These are phyloP conservation scores for Magallana gigas DNA, from an alignment of 1,140 invertebrate genomes.

Conservation along the genomic window DNA sequence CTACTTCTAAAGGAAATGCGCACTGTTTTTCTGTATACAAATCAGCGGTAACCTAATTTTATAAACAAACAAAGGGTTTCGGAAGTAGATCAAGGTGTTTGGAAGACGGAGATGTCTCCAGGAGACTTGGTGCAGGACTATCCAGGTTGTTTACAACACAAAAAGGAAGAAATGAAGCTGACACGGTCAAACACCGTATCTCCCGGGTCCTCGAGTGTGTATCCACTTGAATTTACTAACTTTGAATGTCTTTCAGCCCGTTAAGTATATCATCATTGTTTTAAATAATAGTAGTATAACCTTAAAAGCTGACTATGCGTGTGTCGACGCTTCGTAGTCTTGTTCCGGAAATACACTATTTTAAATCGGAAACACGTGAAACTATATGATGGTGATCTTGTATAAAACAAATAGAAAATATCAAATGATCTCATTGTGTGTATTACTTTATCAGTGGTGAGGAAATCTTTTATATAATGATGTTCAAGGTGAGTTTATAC, in stretches of 20 bases:
- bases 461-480: neutral
- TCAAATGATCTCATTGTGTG: neutral
- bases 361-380: conserved; percentile 11
- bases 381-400: neutral
- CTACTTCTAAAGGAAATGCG: no score
- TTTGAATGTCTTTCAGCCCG: neutral
- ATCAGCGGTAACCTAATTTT: no score
- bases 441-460: neutral
- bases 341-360: neutral
- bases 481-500: neutral
- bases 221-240: neutral
- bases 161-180: conserved; percentile 4
- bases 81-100: neutral
- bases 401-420: no score
- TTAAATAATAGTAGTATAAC: neutral
- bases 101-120: neutral
- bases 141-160: neutral
- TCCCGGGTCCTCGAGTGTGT: neutral
- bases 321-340: neutral
- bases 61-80: neutral
- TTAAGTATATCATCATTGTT: neutral
- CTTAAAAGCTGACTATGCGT: neutral
- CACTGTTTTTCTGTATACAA: no score
- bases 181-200: neutral
- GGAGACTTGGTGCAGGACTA: neutral